These are phyloP conservation scores for Fragum sueziense DNA, from an alignment of 2,888 invertebrate species.

Conservation along the genomic window DNA sequence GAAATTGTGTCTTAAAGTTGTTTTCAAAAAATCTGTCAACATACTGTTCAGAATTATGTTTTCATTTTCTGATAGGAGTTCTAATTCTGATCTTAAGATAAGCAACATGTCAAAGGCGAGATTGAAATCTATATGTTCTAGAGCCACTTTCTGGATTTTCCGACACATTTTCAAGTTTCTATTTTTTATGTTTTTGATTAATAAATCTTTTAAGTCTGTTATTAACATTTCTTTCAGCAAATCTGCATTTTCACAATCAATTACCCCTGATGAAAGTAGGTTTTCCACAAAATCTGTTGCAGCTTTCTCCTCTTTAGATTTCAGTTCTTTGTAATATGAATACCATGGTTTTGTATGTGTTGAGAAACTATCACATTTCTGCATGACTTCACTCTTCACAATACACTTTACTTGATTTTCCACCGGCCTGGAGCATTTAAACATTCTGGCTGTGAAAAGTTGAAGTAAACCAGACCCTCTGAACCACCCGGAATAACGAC, in stretches of 20 bases:
- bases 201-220: not conserved
- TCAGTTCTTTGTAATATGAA: not conserved
- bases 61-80: not conserved
- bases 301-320: not conserved
- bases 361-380: not conserved
- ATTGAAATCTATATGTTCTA: not conserved
- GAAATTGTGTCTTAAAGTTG: not conserved
- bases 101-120: not conserved
- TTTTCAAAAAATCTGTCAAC: not conserved
- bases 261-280: not conserved
- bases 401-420: too few relatives aligned
- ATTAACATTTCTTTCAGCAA: not conserved
- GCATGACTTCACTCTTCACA: too few relatives aligned
- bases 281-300: not conserved
- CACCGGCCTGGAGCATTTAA: too few relatives aligned
- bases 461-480: too few relatives aligned
- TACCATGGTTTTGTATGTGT: not conserved
- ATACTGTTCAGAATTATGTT: not conserved
- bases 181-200: not conserved
- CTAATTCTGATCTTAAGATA: not conserved
- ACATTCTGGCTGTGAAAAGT: too few relatives aligned
- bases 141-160: not conserved
- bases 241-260: not conserved
- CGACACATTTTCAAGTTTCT: not conserved
- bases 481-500: too few relatives aligned